Base-by-base conservation (phyloP, 2,797 vertebrate species). In the Chaetophractus vellerosus region DNA sequence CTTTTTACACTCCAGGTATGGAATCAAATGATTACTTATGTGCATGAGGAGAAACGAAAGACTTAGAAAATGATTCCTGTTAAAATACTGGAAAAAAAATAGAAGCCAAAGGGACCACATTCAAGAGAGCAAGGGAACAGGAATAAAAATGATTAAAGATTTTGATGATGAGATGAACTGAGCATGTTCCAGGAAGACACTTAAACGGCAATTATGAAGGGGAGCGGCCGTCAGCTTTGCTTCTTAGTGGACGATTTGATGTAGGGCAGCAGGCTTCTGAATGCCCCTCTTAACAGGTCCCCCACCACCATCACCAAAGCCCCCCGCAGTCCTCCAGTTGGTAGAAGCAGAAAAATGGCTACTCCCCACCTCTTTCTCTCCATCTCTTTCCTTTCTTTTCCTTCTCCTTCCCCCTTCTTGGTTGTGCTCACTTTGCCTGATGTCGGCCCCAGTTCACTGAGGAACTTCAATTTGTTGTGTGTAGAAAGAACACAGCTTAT, bases 51-150 rank as follows among this genome's bases (percentile, higher is more conserved):
- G 59, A 87, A 86, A 83, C 18, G 31, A 95, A 80, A 89, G 59
- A 75, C 68, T 93, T 78, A 80, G 66, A 88, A 96, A 89, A 91
- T 87, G 18, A 84, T 45, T 76, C 26, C 23, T 84, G n/a, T 80
- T 55, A 91, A 92, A 83, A 95, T 91, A 66, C 10, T 90, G 31
- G 52, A 18, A 19, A 55, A n/a, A 9, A 33, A 38, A 9, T 31
- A 38, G 68, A 45, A 92, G 33, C 6, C 41, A 94, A 96, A 72
- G 55, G 21, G 48, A 69, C 38, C 55, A 87, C 41, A 48, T 71
- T 74, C 69, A 36, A 66, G 31, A 80, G 12, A 85, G 57, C 63
- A 87, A 92, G 36, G 69, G 52, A 82, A 85, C 50, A 2, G 57
- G 41, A 81, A 69, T 48, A 61, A 69, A 93, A 85, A 63, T 69